These are phyloP conservation scores for Danio kyathit DNA, from an alignment of 2,797 vertebrate genomes.

Conservation along the genomic window DNA sequence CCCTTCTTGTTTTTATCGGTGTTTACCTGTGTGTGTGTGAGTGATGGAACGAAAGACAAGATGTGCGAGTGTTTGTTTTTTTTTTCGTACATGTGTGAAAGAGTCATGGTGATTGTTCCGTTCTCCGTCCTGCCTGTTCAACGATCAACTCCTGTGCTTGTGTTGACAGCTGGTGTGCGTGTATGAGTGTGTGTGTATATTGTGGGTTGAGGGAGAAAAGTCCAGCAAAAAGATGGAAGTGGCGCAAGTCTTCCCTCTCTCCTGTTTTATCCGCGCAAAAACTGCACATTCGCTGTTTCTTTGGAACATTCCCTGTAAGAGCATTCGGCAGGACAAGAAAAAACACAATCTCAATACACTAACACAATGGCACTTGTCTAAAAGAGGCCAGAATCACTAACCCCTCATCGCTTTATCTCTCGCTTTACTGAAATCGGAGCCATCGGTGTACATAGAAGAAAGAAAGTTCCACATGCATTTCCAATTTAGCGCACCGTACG, in stretches of 20 bases:
- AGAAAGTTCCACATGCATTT: conserved; percentile 56
- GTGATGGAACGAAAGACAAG: conserved; percentile 42
- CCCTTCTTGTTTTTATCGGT: conserved; percentile 76
- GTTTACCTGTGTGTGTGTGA: conserved; percentile 67
- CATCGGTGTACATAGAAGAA: conserved; percentile 28
- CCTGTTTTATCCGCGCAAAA: conserved; percentile 32
- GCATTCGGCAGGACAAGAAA: not conserved
- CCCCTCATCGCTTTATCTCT: not conserved
- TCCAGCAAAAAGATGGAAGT: conserved; percentile 8
- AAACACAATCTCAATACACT: conserved; percentile 58
- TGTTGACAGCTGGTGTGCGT: conserved; percentile 59
- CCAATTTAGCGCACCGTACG: conserved; percentile 47
- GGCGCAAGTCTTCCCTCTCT: conserved; percentile 49
- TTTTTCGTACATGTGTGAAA: conserved; percentile 46
- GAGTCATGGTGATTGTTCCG: conserved; percentile 63
- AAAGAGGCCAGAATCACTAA: conserved; percentile 46
- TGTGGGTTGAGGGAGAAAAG: not conserved
- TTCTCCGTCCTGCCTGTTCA: conserved; percentile 66
- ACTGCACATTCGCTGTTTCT: conserved; percentile 39
- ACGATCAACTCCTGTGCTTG: conserved; percentile 56
- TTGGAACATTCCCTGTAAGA: conserved; percentile 52
- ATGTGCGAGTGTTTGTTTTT: conserved; percentile 38
- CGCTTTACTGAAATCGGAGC: not conserved
- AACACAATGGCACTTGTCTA: conserved; percentile 39
- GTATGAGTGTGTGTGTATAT: conserved; percentile 25